phyloP scores from a whole-genome alignment of 1,140 invertebrate species.

The Octopus bimaculoides region DNA sequence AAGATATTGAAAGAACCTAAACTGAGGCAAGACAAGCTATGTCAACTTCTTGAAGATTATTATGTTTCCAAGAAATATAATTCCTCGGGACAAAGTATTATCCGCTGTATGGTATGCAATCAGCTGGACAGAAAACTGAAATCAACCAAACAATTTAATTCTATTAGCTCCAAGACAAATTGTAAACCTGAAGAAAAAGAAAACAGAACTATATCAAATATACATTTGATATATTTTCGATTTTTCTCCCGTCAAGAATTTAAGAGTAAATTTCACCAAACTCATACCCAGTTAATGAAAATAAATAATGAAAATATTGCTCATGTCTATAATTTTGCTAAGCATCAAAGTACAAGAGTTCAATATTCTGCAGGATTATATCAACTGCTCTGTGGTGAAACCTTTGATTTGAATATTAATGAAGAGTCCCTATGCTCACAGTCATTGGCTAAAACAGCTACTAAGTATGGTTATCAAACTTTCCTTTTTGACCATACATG shows the following conservation, averaged over 20 bases:
- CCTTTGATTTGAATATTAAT: no score
- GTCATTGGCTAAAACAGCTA: neutral
- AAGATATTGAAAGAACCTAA: neutral
- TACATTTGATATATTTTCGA: neutral
- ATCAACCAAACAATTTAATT: neutral
- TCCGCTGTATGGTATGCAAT: neutral
- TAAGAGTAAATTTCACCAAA: neutral
- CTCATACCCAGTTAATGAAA: neutral
- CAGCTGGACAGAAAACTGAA: neutral
- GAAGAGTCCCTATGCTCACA: neutral
- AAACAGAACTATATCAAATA: neutral
- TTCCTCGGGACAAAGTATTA: neutral
- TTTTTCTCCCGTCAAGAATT: conserved; percentile 9
- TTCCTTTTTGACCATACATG: conserved; percentile 12
- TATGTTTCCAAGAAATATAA: neutral
- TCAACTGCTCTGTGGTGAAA: conserved; percentile 7
- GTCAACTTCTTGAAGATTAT: neutral
- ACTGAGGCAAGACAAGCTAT: neutral
- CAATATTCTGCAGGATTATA: neutral
- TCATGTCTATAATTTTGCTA: conserved; percentile 6
- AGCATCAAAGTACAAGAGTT: neutral
- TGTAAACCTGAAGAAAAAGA: neutral
- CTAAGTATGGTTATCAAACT: neutral
- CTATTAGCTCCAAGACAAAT: neutral
- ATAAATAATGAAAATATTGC: neutral